These are phyloP conservation scores for Callospermophilus lateralis DNA, from an alignment of 2,113 vertebrate genomes.

Conservation along the genomic window DNA sequence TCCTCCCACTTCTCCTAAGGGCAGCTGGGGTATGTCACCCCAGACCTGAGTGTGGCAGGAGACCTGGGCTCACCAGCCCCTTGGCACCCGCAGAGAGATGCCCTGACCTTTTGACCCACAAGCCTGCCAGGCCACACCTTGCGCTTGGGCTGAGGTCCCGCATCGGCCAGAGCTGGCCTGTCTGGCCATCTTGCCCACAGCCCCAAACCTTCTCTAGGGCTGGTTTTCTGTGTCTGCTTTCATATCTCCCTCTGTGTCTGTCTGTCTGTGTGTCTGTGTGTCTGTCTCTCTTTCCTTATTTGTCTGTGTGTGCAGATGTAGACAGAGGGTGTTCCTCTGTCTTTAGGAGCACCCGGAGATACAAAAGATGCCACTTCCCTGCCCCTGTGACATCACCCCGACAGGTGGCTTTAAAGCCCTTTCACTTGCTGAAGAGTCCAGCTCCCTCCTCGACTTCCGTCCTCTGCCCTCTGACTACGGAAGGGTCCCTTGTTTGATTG, in stretches of 20 bases:
- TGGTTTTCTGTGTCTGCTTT: not conserved
- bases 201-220: no score
- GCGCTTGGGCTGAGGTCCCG: no score
- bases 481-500: no score
- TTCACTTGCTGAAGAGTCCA: not conserved
- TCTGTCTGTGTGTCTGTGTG: not conserved
- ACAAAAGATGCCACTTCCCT: not conserved
- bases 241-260: no score
- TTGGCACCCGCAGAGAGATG: not conserved
- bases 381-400: not conserved
- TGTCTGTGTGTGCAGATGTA: not conserved
- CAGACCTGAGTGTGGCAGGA: not conserved
- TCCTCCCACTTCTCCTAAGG: not conserved
- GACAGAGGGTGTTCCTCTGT: not conserved
- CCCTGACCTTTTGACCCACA: not conserved
- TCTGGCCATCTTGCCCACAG: no score
- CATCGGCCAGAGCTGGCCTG: no score
- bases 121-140: no score
- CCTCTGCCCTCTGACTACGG: not conserved
- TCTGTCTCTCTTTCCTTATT: no score
- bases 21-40: no score
- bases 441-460: no score
- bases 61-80: not conserved
- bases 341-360: not conserved
- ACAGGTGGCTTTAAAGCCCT: no score